Conservation (phyloP, 1,140 invertebrate genomes). For the Papilio polyxenes region DNA sequence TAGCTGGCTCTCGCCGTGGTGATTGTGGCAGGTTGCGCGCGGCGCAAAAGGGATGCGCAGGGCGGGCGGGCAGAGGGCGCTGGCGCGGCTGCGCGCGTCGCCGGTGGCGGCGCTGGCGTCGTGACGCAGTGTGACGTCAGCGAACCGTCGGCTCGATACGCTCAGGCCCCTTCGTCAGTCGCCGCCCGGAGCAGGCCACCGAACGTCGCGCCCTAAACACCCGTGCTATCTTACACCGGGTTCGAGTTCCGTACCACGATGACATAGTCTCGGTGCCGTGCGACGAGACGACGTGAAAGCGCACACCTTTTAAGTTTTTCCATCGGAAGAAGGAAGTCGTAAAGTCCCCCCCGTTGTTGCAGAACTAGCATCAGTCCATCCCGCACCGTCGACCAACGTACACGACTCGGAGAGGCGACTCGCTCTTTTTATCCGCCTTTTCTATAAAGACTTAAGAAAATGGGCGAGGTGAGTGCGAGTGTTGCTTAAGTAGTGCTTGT, state of each 20-base stretch:
- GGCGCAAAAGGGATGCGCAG: conserved; percentile 45
- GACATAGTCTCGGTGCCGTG: conserved; percentile 77
- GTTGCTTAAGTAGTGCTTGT: conserved; percentile 74
- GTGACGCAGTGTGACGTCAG: conserved; percentile 81
- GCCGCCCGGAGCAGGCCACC: conserved; percentile 77
- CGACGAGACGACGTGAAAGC: conserved; percentile 74
- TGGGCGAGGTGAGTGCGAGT: conserved; percentile 79
- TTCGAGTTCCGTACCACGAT: conserved; percentile 78
- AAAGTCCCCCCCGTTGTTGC: conserved; percentile 77
- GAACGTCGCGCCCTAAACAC: conserved; percentile 73
- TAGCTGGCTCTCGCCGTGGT: conserved; percentile 61
- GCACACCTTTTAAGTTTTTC: conserved; percentile 78
- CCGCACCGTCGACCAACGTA: conserved; percentile 73
- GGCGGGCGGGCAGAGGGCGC: conserved; percentile 54
- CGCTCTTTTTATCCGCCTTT: conserved; percentile 76
- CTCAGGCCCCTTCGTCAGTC: conserved; percentile 72
- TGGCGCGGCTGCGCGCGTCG: conserved; percentile 64
- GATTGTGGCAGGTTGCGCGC: conserved; percentile 73
- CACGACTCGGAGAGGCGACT: conserved; percentile 74
- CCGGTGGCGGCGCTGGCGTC: conserved; percentile 76
- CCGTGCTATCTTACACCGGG: conserved; percentile 76
- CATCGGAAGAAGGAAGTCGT: conserved; percentile 74
- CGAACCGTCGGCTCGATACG: conserved; percentile 76
- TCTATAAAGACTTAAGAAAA: conserved; percentile 77
- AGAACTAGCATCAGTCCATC: conserved; percentile 77